Evolutionary conservation across 2,113 vertebrate genomes (phyloP).

Genomic region (Meleagris gallopavo): DNA sequence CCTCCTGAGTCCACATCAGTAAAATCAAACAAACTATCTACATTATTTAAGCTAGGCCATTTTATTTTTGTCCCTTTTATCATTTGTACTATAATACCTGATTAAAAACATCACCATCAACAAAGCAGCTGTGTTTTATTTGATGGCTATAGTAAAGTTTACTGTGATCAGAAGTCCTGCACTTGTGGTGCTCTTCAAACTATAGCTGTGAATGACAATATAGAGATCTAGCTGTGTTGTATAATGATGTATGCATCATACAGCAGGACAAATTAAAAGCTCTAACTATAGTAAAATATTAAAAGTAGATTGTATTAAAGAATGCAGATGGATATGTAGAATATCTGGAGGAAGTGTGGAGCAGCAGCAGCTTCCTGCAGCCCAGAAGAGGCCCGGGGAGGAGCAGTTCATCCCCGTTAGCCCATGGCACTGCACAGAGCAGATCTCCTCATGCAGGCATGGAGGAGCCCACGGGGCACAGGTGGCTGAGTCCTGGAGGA

Average conservation of each 20-base stretch:
- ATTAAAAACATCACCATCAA: not conserved
- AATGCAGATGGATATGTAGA: not conserved
- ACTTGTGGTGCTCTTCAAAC: not conserved
- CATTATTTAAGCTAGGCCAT: not conserved
- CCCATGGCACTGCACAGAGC: not conserved
- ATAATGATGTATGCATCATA: not conserved
- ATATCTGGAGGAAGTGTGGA: not conserved
- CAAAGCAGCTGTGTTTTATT: not conserved
- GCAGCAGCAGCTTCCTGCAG: not conserved
- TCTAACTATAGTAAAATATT: not conserved
- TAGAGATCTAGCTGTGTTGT: not conserved
- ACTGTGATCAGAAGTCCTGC: not conserved
- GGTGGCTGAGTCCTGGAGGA: not conserved
- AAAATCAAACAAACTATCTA: not conserved
- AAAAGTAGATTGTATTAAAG: not conserved
- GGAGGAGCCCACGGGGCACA: not conserved
- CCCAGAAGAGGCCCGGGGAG: not conserved
- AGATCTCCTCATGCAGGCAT: not conserved
- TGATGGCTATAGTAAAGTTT: not conserved
- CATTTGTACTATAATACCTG: not conserved
- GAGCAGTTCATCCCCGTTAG: not conserved
- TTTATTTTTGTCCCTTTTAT: not conserved
- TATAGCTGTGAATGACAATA: not conserved
- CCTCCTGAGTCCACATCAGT: not conserved
- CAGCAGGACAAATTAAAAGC: not conserved